These are phyloP conservation scores for Drosophila nasuta DNA, from an alignment of 1,140 invertebrate genomes.

Conservation along the genomic window DNA sequence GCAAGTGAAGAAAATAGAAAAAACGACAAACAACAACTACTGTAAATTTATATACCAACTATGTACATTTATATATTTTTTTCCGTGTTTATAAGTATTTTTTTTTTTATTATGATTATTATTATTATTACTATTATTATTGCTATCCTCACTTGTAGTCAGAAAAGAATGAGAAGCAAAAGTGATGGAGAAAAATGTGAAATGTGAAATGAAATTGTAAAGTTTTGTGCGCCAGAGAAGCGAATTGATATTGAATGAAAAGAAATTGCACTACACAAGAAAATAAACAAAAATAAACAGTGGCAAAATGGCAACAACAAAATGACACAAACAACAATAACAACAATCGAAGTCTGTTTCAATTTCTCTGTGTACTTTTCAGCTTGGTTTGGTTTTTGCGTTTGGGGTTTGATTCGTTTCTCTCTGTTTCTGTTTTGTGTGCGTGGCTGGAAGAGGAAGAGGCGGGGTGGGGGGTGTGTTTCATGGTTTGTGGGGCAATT, in stretches of 20 bases:
- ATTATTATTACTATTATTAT: slow-evolving; percentile 20
- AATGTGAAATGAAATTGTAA: slow-evolving; percentile 49
- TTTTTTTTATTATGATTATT: slow-evolving; percentile 38
- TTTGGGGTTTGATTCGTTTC: background rate
- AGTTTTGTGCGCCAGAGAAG: slow-evolving; percentile 34
- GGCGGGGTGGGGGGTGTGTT: too few relatives aligned
- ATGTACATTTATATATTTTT: slow-evolving; percentile 52
- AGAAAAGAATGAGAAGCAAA: slow-evolving; percentile 17
- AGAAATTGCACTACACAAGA: slow-evolving; percentile 45
- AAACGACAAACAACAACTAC: slow-evolving; percentile 21
- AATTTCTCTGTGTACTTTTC: slow-evolving; percentile 6
- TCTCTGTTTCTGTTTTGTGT: background rate
- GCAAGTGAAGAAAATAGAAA: too few relatives aligned
- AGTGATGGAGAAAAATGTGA: slow-evolving; percentile 20
- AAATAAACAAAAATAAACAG: slow-evolving; percentile 43
- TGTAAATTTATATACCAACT: slow-evolving; percentile 41
- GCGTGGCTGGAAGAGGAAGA: background rate
- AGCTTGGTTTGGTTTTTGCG: background rate
- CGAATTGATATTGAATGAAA: slow-evolving; percentile 54
- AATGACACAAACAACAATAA: slow-evolving; percentile 7
- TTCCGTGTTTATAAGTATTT: slow-evolving; percentile 25
- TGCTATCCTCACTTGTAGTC: slow-evolving; percentile 35
- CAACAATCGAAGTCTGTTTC: background rate
- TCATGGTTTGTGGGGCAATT: background rate
- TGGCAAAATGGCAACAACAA: slow-evolving; percentile 31